Percentiles rank a stretch among this genome's conserved stretches.
Conservation (phyloP, 2,888 invertebrate genomes). For the Eupithecia subfuscata region DNA sequence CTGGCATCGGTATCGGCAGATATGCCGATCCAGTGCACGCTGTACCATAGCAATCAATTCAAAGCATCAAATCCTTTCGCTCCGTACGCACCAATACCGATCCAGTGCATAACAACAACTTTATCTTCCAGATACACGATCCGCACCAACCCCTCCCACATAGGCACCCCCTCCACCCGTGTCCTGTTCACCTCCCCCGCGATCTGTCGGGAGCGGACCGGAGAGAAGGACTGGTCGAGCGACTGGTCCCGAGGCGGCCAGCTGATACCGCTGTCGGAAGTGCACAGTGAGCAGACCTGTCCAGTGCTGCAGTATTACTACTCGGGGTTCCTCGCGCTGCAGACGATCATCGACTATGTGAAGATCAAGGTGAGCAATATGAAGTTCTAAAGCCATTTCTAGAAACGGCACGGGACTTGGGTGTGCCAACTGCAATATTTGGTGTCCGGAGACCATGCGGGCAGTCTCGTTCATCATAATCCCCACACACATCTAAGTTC, state of each 20-base stretch:
- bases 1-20: too few species aligned
- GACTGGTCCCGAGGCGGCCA: slow-evolving; percentile 83
- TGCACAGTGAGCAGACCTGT: slow-evolving; percentile 88
- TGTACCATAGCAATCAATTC: too few species aligned
- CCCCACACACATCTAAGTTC: too few species aligned
- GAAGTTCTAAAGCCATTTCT: too few species aligned
- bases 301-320: slow-evolving; percentile 90
- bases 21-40: too few species aligned
- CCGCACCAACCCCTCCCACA: slow-evolving; percentile 87
- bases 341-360: slow-evolving; percentile 88
- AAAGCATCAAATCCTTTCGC: too few species aligned
- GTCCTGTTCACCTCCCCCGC: slow-evolving; percentile 87
- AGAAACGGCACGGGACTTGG: not conserved
- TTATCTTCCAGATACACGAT: slow-evolving; percentile 86
- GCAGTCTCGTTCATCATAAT: not conserved
- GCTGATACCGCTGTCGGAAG: slow-evolving; percentile 79
- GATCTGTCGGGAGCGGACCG: slow-evolving; percentile 86
- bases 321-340: slow-evolving; percentile 90
- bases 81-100: too few species aligned
- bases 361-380: slow-evolving; percentile 85
- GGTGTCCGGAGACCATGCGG: not conserved
- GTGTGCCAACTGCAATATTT: not conserved
- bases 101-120: not conserved
- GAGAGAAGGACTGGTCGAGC: slow-evolving; percentile 83
- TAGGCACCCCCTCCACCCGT: slow-evolving; percentile 86